Evolutionary conservation across 2,888 invertebrate genomes (phyloP).

Genomic region (Melinaea marsaeus): DNA sequence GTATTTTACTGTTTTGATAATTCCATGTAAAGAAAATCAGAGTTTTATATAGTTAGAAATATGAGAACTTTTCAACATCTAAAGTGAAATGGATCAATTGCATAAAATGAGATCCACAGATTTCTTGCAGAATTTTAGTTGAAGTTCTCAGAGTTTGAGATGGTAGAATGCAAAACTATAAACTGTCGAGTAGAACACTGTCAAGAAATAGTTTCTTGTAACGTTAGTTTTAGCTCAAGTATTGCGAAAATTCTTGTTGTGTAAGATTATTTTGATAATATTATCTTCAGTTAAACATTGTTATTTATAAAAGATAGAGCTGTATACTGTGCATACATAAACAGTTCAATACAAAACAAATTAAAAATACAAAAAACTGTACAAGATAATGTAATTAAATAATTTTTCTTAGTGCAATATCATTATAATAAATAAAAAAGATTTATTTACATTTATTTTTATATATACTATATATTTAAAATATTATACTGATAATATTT

Average conservation of each 20-base stretch:
- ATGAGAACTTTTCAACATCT: background rate
- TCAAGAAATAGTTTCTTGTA: conserved; percentile 7
- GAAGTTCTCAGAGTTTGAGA: conserved; percentile 3
- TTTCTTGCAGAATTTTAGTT: conserved; percentile 6
- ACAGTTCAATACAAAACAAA: too few relatives aligned
- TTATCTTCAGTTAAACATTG: too few relatives aligned
- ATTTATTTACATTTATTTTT: background rate
- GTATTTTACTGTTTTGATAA: too few relatives aligned
- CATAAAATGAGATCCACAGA: background rate
- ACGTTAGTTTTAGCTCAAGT: conserved; percentile 3
- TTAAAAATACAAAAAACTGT: too few relatives aligned
- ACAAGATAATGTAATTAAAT: too few relatives aligned
- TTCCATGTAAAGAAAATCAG: too few relatives aligned
- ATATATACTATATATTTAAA: too few relatives aligned
- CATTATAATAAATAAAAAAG: background rate
- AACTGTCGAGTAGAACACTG: conserved; percentile 5
- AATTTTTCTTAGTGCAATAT: too few relatives aligned
- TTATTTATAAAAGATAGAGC: too few relatives aligned
- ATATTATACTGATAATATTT: too few relatives aligned
- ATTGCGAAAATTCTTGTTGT: background rate
- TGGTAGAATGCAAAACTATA: conserved; percentile 4
- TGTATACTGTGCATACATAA: too few relatives aligned
- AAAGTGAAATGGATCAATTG: background rate
- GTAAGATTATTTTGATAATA: background rate
- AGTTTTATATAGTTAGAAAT: too few relatives aligned